These are phyloP conservation scores for Syngnathus scovelli DNA, from an alignment of 2,113 vertebrate genomes.

Conservation along the genomic window DNA sequence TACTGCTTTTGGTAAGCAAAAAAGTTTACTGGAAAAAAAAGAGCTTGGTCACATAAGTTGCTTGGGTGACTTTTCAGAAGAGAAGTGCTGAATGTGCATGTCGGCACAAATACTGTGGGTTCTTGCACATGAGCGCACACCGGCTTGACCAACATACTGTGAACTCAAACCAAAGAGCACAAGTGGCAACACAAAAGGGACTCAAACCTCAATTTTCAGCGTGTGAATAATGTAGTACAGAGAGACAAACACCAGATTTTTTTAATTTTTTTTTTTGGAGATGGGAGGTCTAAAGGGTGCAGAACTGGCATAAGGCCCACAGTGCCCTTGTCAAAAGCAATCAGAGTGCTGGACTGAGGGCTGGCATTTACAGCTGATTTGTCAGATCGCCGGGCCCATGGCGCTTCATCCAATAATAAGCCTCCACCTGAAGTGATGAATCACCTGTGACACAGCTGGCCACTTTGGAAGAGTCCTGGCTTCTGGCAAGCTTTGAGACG, in stretches of 20 bases:
- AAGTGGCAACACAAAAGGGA: slow-evolving; percentile 33
- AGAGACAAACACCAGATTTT: slow-evolving; percentile 48
- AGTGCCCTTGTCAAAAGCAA: slow-evolving; percentile 64
- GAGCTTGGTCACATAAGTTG: slow-evolving; percentile 25
- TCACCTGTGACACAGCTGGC: slow-evolving; percentile 69
- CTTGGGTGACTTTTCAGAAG: slow-evolving; percentile 27
- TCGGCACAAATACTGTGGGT: slow-evolving; percentile 7
- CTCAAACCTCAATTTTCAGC: slow-evolving; percentile 45
- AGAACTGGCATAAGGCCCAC: slow-evolving; percentile 63
- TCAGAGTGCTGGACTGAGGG: slow-evolving; percentile 53
- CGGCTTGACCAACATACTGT: slow-evolving; percentile 35
- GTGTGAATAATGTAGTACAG: slow-evolving; percentile 51
- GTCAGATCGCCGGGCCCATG: slow-evolving; percentile 51
- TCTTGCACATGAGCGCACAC: slow-evolving; percentile 17
- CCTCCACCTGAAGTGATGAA: slow-evolving; percentile 68
- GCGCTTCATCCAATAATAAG: slow-evolving; percentile 65
- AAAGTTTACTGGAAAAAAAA: slow-evolving; percentile 36
- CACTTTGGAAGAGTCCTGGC: slow-evolving; percentile 58
- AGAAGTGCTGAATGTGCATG: slow-evolving; percentile 47
- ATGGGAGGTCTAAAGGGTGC: slow-evolving; percentile 44
- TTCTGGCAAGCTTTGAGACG: slow-evolving; percentile 54
- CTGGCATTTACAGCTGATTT: slow-evolving; percentile 71
- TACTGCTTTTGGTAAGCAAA: slow-evolving; percentile 37
- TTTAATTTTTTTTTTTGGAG: neutral
- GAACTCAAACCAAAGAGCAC: slow-evolving; percentile 15